phyloP scores from a whole-genome alignment of 2,888 invertebrate genomes.

The Cepaea hortensis region DNA sequence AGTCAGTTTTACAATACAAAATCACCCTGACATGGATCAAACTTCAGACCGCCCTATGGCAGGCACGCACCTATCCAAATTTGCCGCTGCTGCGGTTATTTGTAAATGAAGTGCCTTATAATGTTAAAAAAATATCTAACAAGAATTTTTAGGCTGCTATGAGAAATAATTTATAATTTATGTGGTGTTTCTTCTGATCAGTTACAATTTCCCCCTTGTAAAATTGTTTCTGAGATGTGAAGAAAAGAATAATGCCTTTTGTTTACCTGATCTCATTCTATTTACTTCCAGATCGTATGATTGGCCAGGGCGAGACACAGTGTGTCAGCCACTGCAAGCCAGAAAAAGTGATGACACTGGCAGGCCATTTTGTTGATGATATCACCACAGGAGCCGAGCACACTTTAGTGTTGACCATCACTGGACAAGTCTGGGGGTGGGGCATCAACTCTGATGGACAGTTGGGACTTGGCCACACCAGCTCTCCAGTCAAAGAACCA shows the following conservation, averaged over 20 bases:
- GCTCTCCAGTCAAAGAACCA: conserved; percentile 80
- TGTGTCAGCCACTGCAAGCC: conserved; percentile 78
- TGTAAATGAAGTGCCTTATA: too few species aligned
- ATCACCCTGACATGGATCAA: too few species aligned
- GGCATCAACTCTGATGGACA: conserved; percentile 83
- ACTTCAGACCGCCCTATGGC: too few species aligned
- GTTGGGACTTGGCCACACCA: conserved; percentile 80
- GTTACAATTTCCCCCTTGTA: too few species aligned
- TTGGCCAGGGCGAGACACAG: conserved; percentile 79
- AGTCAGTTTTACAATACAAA: too few species aligned
- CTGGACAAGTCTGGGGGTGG: conserved; percentile 81
- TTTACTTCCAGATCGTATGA: conserved; percentile 78
- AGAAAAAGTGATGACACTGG: conserved; percentile 78
- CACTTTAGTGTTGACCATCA: conserved; percentile 79
- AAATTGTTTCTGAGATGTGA: neutral
- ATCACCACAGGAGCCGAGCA: conserved; percentile 82
- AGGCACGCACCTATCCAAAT: too few species aligned
- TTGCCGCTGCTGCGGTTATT: too few species aligned
- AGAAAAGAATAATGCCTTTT: neutral
- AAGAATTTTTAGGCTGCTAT: too few species aligned
- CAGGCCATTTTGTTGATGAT: conserved; percentile 79
- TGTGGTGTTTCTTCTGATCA: too few species aligned
- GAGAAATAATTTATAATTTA: too few species aligned
- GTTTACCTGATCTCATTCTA: neutral
- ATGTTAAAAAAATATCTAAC: too few species aligned